A percentile compares a stretch with the other conserved stretches of the same genome.
These are phyloP conservation scores for Ceyx melanurus DNA, from an alignment of 2,113 vertebrate species.

Conservation along the genomic window DNA sequence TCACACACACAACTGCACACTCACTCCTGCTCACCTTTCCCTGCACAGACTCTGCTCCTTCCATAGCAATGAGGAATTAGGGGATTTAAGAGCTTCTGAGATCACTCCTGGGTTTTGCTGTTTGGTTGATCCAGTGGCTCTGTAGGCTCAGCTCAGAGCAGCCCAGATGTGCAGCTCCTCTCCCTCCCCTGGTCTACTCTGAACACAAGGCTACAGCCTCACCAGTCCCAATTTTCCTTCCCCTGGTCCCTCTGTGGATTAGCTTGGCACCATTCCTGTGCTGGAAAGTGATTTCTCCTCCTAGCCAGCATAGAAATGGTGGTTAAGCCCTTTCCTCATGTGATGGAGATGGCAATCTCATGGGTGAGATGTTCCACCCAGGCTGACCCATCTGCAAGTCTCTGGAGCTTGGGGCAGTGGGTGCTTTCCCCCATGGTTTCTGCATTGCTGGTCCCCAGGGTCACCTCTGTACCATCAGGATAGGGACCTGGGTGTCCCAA, in stretches of 20 bases:
- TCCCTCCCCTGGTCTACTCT: background rate
- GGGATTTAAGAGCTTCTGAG: background rate
- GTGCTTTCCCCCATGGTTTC: background rate
- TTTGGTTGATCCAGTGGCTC: background rate
- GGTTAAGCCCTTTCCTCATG: background rate
- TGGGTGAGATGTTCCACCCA: rapidly evolving
- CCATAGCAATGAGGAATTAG: background rate
- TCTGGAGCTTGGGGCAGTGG: background rate
- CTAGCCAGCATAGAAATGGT: rapidly evolving
- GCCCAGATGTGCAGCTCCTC: background rate
- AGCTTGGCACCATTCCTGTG: background rate
- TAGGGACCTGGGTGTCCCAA: background rate
- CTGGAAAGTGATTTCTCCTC: background rate
- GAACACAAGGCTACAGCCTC: background rate
- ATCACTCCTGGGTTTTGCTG: background rate
- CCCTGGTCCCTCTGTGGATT: background rate
- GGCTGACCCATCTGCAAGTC: background rate
- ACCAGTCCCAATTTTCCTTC: rapidly evolving
- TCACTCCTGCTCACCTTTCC: background rate
- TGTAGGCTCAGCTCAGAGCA: background rate
- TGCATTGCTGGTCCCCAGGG: background rate
- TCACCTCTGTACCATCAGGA: rapidly evolving
- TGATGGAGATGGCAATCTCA: background rate
- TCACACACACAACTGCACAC: rapidly evolving
- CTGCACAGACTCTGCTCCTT: rapidly evolving